Evolutionary conservation across 2,888 invertebrate genomes (phyloP).

Genomic region (Spodoptera picta): DNA sequence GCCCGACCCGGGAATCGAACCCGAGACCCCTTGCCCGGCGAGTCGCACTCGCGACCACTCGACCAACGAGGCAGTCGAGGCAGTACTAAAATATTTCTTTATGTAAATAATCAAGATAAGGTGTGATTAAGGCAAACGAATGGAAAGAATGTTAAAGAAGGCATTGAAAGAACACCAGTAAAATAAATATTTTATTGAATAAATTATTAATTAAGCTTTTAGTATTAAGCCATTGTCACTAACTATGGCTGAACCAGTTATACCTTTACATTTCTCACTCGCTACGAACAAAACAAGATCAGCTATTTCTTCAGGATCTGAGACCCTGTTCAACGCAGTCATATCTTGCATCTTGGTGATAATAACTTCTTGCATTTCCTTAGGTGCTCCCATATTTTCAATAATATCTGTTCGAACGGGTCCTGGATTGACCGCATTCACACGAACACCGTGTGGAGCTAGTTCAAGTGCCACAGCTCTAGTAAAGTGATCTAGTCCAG

Average conservation of each 20-base stretch:
- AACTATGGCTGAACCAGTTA: constrained; percentile 54
- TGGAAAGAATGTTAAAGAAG: too few species aligned
- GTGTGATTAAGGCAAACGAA: too few species aligned
- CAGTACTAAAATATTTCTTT: too few species aligned
- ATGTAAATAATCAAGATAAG: too few species aligned
- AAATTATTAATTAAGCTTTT: not conserved
- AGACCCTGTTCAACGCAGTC: constrained; percentile 24
- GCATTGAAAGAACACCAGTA: too few species aligned
- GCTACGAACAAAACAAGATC: constrained; percentile 58
- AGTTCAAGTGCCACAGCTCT: constrained; percentile 88
- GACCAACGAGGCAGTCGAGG: too few species aligned
- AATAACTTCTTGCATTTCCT: constrained; percentile 3
- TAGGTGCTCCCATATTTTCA: constrained; percentile 16
- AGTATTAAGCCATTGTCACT: constrained; percentile 42
- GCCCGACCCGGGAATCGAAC: too few species aligned
- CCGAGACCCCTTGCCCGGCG: too few species aligned
- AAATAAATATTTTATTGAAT: too few species aligned
- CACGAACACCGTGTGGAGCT: constrained; percentile 92
- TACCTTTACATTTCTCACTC: constrained; percentile 57
- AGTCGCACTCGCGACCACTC: too few species aligned
- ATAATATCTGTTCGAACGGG: constrained; percentile 37
- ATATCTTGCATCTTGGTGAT: constrained; percentile 1
- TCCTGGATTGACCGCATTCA: constrained; percentile 69
- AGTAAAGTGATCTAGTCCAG: constrained; percentile 57
- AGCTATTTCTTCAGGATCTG: constrained; percentile 59